phyloP scores from a whole-genome alignment of 2,888 invertebrate species.

The Doris montereyensis region DNA sequence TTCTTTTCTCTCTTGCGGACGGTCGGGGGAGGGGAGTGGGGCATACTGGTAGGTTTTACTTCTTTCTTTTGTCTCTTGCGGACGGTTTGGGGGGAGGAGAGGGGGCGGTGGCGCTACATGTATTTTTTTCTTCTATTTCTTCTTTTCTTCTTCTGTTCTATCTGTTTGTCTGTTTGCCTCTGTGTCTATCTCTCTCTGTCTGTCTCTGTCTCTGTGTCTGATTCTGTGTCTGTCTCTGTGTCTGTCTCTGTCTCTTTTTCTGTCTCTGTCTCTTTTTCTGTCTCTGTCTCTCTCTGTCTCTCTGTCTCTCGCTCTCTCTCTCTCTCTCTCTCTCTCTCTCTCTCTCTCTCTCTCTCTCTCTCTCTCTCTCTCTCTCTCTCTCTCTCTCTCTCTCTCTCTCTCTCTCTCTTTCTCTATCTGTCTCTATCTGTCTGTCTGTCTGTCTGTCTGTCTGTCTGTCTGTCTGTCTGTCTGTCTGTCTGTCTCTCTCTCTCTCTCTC shows the following conservation, averaged over 20 bases:
- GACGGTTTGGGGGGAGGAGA: too few relatives aligned
- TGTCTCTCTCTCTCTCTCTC: conserved; percentile 6
- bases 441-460: neutral
- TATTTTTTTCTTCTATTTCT: too few relatives aligned
- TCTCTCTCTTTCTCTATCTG: too few relatives aligned
- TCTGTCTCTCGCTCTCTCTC: too few relatives aligned
- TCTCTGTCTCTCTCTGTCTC: neutral
- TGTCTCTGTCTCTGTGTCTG: neutral
- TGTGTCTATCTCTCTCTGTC: neutral
- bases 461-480: conserved; percentile 1
- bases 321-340: neutral
- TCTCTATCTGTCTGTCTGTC: too few relatives aligned
- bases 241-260: neutral
- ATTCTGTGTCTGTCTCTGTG: neutral
- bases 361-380: neutral
- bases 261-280: neutral
- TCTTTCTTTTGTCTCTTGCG: too few relatives aligned
- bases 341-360: neutral
- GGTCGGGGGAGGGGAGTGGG: too few relatives aligned
- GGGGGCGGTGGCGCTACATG: too few relatives aligned
- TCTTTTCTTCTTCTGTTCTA: neutral
- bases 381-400: neutral
- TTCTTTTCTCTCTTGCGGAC: too few relatives aligned
- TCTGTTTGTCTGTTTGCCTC: neutral
- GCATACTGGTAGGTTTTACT: too few relatives aligned